Conservation (phyloP, 2,888 invertebrate genomes). For the Drosophila lacicola region DNA sequence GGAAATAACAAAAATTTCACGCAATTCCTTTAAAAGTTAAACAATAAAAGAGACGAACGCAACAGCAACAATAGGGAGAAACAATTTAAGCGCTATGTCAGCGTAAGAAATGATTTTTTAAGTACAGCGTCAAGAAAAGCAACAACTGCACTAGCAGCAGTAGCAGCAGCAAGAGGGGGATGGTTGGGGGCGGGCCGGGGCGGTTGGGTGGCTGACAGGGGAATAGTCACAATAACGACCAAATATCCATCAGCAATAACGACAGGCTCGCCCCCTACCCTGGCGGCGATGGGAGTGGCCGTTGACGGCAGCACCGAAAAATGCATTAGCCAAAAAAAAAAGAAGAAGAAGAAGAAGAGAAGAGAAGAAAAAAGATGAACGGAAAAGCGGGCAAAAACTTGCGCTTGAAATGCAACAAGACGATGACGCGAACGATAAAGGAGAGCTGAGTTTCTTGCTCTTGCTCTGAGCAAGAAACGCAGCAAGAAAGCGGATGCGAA, state of each 20-base stretch:
- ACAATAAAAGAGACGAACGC: conserved; percentile 22
- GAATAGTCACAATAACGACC: conserved; percentile 58
- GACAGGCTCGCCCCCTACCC: conserved; percentile 9
- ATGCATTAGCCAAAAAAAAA: conserved; percentile 41
- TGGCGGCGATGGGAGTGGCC: conserved; percentile 7
- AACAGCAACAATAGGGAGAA: conserved; percentile 13
- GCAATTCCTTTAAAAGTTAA: conserved; percentile 33
- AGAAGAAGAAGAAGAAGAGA: neutral
- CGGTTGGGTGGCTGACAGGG: neutral
- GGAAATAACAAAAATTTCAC: conserved; percentile 3
- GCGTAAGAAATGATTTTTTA: conserved; percentile 67
- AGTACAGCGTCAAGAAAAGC: conserved; percentile 46
- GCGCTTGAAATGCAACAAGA: conserved; percentile 45
- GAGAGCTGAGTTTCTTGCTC: too few species aligned
- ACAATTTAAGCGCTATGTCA: conserved; percentile 60
- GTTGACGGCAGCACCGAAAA: conserved; percentile 46
- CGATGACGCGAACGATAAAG: conserved; percentile 38
- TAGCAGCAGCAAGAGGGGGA: neutral
- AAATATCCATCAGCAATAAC: conserved; percentile 62
- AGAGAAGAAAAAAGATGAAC: conserved; percentile 1
- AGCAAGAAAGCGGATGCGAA: conserved; percentile 6
- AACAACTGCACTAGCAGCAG: conserved; percentile 3
- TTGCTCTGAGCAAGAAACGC: neutral
- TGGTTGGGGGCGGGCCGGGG: neutral
- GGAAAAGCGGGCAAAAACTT: conserved; percentile 20